Base-by-base conservation (phyloP, 1,140 invertebrate species). In the Drosophila trapezifrons region DNA sequence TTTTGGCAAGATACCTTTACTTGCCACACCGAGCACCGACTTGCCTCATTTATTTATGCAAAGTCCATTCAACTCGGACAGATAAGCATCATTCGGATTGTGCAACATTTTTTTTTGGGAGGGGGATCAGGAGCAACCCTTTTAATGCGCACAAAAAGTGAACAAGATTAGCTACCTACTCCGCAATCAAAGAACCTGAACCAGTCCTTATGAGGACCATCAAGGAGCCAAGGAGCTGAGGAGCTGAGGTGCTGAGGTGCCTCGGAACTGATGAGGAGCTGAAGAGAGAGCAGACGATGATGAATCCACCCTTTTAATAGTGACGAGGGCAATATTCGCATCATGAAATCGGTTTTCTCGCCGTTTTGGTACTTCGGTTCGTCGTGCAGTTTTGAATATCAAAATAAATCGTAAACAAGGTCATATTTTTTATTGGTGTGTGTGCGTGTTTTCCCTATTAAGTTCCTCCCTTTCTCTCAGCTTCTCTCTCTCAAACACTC, bases 371-470 rank as follows among this genome's bases (percentile, higher is more conserved):
- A 37, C 51, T 37, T 54, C 49, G 32, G 18, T 37, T 20, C 51
- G 51, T 77, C 78, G 74, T 80, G 81, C 81, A 85, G 81, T 87
- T 86, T 87, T 89, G 81, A 90, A 90, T 89, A 89, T 89, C 84
- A 89, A 89, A 89, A 89, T 89, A 89, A 89, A 85, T 90, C 85
- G 84, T 89, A 89, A 89, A 89, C 84, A 89, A 89, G 84, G 84
- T 89, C 84, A 89, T 79, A 70, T 77, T 89, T 58, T 76, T 55
- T 83, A 56, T 70, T 65, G 42, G 83, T 87, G 66, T 76, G 70
- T 43, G 46, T 71, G 43, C 51, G 64, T 46, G 60, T 58, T 35
- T 52, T 54, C 51, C 51, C 51, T 54, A 54, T 37, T 37, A 54
- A 37, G 20, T 37, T 58, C 43, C 29, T 60, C 57, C 57, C 57